Base-by-base conservation (phyloP, 1,140 invertebrate genomes). In the Oedothorax gibbosus region DNA sequence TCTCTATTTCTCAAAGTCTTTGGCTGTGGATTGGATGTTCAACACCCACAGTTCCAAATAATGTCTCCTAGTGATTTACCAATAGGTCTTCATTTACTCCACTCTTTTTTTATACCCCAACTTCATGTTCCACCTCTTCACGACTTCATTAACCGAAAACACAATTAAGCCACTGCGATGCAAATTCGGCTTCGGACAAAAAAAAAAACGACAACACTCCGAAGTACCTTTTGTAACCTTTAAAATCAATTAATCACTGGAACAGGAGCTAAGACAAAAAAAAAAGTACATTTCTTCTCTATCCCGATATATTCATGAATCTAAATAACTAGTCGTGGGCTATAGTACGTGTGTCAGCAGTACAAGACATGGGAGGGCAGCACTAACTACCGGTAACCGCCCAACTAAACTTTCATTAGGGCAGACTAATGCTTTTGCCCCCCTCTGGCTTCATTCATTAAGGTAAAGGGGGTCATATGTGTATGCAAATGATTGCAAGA, bases 341-440 rank as follows among this genome's bases (percentile, higher is more conserved):
- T 62, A 84, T 71, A 51, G 81, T 57, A 71, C 81, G 72, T 84
- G 81, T 84, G 81, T 84, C 81, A 84, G 50, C 75, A 75, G 81
- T 84, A 84, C 81, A 84, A 84, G 81, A 84, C 81, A 84, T 75
- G 81, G 81, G 81, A 75, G 81, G 81, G 81, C 81, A 84, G 81
- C 68, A 72, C 71, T 84, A 84, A 84, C 81, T 84, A 84, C 81
- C 81, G 81, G 81, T 84, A 84, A 84, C 64, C 81, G 81, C 81
- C 81, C 81, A 84, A 35, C 81, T 64, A 84, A 75, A 84, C 81
- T 84, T 84, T 84, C 81, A 84, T 84, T 84, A 84, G 81, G 71
- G 81, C 72, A 84, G 66, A 84, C 81, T 84, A 84, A 84, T 84
- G 81, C 72, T 56, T 84, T 18, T 60, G 20, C 10, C 51, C 81